Conservation (phyloP, 2,888 invertebrate species). For the Nysson spinosus region DNA sequence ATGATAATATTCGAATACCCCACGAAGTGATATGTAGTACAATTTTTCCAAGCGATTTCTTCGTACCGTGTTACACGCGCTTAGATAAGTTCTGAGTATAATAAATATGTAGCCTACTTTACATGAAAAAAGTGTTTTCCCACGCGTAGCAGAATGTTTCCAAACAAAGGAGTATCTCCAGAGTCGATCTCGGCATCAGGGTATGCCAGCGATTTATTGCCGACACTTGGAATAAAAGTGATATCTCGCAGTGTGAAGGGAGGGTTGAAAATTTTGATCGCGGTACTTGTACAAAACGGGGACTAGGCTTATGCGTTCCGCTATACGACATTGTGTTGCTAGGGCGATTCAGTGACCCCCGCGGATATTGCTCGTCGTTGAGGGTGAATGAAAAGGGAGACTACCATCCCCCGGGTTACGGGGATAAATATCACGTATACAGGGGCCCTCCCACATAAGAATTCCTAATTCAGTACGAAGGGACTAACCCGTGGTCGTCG, state of each 20-base stretch:
- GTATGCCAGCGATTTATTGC: slow-evolving; percentile 35
- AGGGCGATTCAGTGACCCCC: slow-evolving; percentile 59
- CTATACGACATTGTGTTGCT: slow-evolving; percentile 42
- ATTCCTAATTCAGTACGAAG: slow-evolving; percentile 56
- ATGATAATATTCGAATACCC: too few species aligned
- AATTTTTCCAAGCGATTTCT: too few species aligned
- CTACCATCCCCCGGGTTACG: slow-evolving; percentile 48
- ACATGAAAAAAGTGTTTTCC: slow-evolving; percentile 1
- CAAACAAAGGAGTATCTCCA: slow-evolving; percentile 9
- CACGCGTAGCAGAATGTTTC: slow-evolving; percentile 7
- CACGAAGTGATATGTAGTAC: too few species aligned
- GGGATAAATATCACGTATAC: slow-evolving; percentile 56
- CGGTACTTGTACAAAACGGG: background rate
- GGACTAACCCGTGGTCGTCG: slow-evolving; percentile 5
- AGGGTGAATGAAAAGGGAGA: slow-evolving; percentile 44
- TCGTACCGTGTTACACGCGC: too few species aligned
- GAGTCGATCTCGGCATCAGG: background rate
- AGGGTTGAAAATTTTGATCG: slow-evolving; percentile 50
- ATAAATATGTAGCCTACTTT: background rate
- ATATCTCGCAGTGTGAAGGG: slow-evolving; percentile 28
- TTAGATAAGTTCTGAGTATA: too few species aligned
- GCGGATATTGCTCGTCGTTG: slow-evolving; percentile 42
- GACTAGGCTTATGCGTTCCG: slow-evolving; percentile 12
- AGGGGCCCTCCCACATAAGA: slow-evolving; percentile 53
- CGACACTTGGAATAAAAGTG: slow-evolving; percentile 40